Evolutionary conservation across 2,888 invertebrate species (phyloP).

Genomic region (Sipha maydis): DNA sequence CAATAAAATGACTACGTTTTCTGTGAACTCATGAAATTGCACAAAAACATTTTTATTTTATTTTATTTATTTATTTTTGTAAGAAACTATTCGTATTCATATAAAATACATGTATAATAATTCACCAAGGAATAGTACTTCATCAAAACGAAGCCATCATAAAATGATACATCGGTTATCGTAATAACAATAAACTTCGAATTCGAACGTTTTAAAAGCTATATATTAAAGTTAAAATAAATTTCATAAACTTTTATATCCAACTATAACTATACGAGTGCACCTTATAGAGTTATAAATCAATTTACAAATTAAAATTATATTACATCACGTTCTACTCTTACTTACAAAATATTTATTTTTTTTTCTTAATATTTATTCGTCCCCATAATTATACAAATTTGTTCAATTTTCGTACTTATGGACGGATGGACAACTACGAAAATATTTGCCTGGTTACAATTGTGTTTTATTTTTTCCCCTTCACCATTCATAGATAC

Average conservation of each 20-base stretch:
- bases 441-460: no score
- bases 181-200: slow-evolving; percentile 9
- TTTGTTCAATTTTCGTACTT: no score
- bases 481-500: no score
- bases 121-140: slow-evolving; percentile 30
- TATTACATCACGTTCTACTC: no score
- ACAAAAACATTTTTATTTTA: slow-evolving; percentile 14
- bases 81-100: slow-evolving; percentile 45
- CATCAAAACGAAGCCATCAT: slow-evolving; percentile 34
- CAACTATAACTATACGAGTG: not conserved
- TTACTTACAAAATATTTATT: no score
- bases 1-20: slow-evolving; percentile 44
- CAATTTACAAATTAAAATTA: no score
- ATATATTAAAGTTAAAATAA: not conserved
- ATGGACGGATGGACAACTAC: no score
- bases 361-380: no score
- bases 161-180: slow-evolving; percentile 41
- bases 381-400: no score
- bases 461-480: no score
- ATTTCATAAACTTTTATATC: not conserved
- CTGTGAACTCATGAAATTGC: slow-evolving; percentile 45
- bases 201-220: slow-evolving; percentile 18
- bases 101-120: slow-evolving; percentile 25
- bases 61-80: not conserved
- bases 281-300: no score